These are phyloP conservation scores for Daphoenositta chrysoptera DNA, from an alignment of 2,113 vertebrate genomes.

Conservation along the genomic window DNA sequence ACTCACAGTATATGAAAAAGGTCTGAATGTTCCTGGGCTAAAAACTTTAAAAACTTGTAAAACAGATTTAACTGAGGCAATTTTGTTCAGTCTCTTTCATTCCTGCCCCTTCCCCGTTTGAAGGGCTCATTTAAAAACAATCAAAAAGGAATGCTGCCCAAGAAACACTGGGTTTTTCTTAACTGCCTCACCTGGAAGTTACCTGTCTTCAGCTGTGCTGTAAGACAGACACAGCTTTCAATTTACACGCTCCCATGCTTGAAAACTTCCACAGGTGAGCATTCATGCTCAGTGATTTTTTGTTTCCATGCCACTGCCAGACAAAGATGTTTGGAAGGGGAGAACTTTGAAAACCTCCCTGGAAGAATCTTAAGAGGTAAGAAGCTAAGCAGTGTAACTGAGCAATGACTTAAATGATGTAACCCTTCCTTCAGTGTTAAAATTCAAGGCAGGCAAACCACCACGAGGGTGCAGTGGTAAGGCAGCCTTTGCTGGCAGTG, in stretches of 20 bases:
- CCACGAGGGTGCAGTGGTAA: neutral
- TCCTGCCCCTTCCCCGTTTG: neutral
- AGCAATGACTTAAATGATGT: neutral
- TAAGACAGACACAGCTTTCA: neutral
- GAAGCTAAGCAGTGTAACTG: neutral
- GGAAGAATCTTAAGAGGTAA: neutral
- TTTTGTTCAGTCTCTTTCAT: neutral
- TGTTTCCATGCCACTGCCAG: neutral
- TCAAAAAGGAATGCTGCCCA: neutral
- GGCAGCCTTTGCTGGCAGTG: neutral
- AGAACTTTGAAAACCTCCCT: neutral
- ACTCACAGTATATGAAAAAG: neutral
- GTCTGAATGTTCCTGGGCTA: neutral
- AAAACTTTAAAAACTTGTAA: neutral
- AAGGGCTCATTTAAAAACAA: neutral
- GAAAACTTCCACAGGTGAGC: neutral
- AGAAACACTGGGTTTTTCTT: accelerated
- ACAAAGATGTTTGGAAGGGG: neutral
- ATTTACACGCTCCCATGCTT: neutral
- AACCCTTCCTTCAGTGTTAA: neutral
- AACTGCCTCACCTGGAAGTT: neutral
- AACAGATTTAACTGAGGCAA: neutral
- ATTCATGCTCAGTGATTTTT: neutral
- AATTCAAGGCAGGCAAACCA: neutral
- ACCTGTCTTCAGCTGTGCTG: neutral